Conservation (phyloP, 2,113 vertebrate species). For the Clarias macrocephalus region DNA sequence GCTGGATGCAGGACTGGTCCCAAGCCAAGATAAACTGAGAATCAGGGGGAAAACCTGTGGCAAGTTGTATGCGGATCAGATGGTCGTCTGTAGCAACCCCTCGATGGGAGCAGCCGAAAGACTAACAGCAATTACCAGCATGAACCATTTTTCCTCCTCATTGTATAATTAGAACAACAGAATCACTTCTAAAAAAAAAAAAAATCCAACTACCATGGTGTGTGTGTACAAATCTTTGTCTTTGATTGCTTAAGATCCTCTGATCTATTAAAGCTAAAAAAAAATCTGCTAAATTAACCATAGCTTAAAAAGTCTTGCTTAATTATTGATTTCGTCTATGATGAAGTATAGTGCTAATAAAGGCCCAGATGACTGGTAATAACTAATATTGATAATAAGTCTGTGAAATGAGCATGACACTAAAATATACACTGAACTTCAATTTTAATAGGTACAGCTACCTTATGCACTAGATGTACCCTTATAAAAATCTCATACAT, state of each 20-base stretch:
- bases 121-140: too few relatives aligned
- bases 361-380: too few relatives aligned
- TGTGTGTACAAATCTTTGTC: neutral
- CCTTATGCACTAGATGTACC: neutral
- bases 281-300: neutral
- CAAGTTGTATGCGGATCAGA: too few relatives aligned
- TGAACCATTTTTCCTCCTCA: neutral
- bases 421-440: neutral
- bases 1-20: too few relatives aligned
- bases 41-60: too few relatives aligned
- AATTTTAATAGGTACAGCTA: neutral
- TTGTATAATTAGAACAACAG: neutral
- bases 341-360: neutral
- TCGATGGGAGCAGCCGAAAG: too few relatives aligned
- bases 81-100: too few relatives aligned
- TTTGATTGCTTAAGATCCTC: neutral
- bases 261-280: conserved; percentile 6
- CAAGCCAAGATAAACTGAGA: too few relatives aligned
- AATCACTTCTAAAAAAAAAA: neutral
- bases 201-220: neutral
- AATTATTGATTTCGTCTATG: neutral
- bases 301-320: conserved; percentile 2
- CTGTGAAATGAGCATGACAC: neutral
- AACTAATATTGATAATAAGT: too few relatives aligned
- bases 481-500: neutral